phyloP scores from a whole-genome alignment of 2,888 invertebrate genomes.

The Drosophila borborema region DNA sequence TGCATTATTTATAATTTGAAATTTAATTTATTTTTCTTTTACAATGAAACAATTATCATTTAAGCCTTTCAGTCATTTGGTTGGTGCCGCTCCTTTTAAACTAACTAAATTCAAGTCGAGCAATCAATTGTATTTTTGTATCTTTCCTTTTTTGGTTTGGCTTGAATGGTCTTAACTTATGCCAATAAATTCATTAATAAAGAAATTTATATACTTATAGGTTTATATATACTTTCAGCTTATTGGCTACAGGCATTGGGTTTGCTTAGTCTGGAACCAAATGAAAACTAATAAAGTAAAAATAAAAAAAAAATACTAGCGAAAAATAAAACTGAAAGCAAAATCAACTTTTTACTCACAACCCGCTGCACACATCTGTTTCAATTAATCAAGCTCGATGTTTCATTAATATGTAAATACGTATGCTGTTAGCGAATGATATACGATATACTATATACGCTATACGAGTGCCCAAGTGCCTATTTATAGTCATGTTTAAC shows the following conservation, averaged over 20 bases:
- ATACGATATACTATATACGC: constrained; percentile 17
- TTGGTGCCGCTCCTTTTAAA: constrained; percentile 54
- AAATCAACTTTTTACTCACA: constrained; percentile 33
- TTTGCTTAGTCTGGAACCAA: constrained; percentile 62
- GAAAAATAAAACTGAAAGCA: constrained; percentile 21
- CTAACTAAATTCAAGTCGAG: constrained; percentile 52
- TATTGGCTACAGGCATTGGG: constrained; percentile 58
- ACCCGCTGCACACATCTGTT: constrained; percentile 45
- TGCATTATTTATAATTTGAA: constrained; percentile 4
- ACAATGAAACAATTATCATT: constrained; percentile 73
- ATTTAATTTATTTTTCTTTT: constrained; percentile 40
- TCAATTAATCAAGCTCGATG: constrained; percentile 66
- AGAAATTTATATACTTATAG: constrained; percentile 19
- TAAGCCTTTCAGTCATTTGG: constrained; percentile 74
- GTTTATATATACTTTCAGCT: constrained; percentile 28
- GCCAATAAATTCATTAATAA: constrained; percentile 35
- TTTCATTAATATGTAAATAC: constrained; percentile 45
- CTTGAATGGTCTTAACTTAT: constrained; percentile 27
- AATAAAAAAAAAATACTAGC: neutral
- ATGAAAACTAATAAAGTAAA: neutral
- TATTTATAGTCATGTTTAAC: constrained; percentile 52
- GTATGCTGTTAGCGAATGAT: constrained; percentile 57
- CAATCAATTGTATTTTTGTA: constrained; percentile 15
- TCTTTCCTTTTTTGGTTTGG: neutral
- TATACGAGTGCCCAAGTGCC: constrained; percentile 49